Conservation (phyloP, 2,797 vertebrate genomes). For the Poeciliopsis paucimaculata region DNA sequence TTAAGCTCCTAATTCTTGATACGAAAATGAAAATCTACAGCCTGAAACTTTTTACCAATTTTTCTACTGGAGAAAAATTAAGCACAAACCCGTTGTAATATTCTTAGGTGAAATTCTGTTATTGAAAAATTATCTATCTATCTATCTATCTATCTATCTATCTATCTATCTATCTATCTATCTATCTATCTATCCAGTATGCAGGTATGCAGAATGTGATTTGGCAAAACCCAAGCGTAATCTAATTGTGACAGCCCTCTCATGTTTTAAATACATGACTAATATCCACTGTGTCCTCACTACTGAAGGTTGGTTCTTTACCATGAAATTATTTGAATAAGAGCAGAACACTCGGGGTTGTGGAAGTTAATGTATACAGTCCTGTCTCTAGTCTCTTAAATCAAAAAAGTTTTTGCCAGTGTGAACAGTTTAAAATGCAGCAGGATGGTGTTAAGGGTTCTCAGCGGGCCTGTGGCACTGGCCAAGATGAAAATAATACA, state of each 20-base stretch:
- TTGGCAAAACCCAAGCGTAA: neutral
- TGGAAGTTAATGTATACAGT: conserved; percentile 30
- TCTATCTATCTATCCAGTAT: conserved; percentile 3
- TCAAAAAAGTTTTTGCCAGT: conserved; percentile 52
- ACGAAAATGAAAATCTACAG: neutral
- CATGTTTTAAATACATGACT: neutral
- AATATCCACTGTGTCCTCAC: neutral
- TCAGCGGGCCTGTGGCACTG: conserved; percentile 61
- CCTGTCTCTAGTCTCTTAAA: conserved; percentile 27
- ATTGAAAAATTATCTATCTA: neutral
- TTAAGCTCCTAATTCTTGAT: neutral
- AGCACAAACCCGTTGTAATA: neutral
- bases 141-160: neutral
- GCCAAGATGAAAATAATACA: conserved; percentile 77
- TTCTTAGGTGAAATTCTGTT: neutral
- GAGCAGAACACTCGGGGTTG: neutral
- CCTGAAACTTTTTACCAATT: neutral
- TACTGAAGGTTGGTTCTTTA: neutral
- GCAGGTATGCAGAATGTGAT: neutral
- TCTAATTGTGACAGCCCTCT: neutral
- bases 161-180: conserved; percentile 11
- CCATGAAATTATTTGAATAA: neutral
- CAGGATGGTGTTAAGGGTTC: conserved; percentile 45
- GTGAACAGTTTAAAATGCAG: conserved; percentile 62
- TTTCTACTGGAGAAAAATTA: neutral